Evolutionary conservation across 1,140 invertebrate genomes (phyloP), one percentile per base, ranked within the genome.

Genomic region (Neuroterus valhalla): DNA sequence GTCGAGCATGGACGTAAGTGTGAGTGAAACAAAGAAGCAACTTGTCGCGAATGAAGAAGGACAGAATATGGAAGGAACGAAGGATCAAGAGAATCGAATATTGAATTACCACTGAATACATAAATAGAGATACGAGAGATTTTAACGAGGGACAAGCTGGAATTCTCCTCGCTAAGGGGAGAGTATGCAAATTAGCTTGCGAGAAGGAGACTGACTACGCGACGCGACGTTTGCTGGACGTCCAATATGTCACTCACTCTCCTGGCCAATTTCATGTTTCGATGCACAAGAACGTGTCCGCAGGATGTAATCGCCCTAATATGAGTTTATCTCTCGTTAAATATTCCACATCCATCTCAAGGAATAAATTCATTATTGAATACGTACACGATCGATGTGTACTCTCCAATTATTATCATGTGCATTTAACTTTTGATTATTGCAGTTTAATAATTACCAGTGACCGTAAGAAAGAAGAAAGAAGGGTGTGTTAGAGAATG

Each of bases 61-160:
- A 68, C 46, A 44, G 17, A 26, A 31, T 44, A 45, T 11, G 12
- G 68, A 45, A 68, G 45, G 52, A 75, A 70, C 15, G 66, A 75
- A 66, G 75, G 68, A 71, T 71, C 38, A 71, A 55, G 66, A 45
- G 71, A 70, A 74, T 81, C 70, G 78, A 81, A 79, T 82, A 83
- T 82, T 80, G 74, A 83, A 81, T 84, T 78, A 81, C 62, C 75
- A 71, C 78, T 68, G 82, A 82, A 82, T 82, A 75, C 75, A 79
- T 85, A 81, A 83, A 82, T 81, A 84, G 70, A 76, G 66, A 72
- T 76, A 69, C 42, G 68, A 69, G 52, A 45, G 72, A 81, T 81
- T 84, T 82, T 77, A 82, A 81, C 76, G 68, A 81, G 70, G 62
- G 66, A 66, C 74, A 48, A 43, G 45, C 44, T 21, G 21, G n/a